Evolutionary conservation across 35 echinoderm and acorn worm species (phyloP), one percentile per base, ranked within the genome.

Genomic region (Heliocidaris erythrogramma): DNA sequence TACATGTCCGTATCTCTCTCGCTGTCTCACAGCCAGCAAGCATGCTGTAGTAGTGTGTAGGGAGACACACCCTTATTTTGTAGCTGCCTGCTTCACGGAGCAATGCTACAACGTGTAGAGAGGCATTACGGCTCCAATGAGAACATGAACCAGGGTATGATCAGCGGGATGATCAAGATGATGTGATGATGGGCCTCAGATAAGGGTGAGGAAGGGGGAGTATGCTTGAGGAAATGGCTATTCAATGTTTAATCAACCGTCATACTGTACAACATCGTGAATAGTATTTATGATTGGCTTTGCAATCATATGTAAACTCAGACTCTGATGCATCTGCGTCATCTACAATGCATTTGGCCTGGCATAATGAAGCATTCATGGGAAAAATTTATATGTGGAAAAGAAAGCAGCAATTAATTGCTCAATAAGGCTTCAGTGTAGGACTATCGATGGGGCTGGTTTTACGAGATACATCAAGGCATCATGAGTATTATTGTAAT

Each of bases 61-160:
- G 17, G 65, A 78, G 65, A 78, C 65, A 78, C 65, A 78, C 65
- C 65, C 65, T 78, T 78, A 78, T 78, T 78, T 78, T 78, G 65
- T 7, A 78, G 65, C 65, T 78, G 65, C 65, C 65, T 78, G n/a
- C 65, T 78, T 78, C 27, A n/a, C 65, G 7, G 24, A 5, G 65
- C 65, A 0, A 21, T 27, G 65, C 65, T 78, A 7, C 27, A 78
- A 78, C 5, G 65, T 78, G 27, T 78, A 7, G 65, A 78, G 16
- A 6, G 65, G 17, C 65, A 78, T 78, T n/a, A 21, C 14, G 2
- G 21, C 65, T 78, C 27, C 65, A 27, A n/a, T 27, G 21, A 78
- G 65, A 78, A 78, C 65, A 78, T 78, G 65, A 78, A 78, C 65
- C 0, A n/a, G 27, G 65, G 65, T 78, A 78, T 24, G 65, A 78